Percentiles rank a stretch among this genome's conserved stretches.
Conservation (phyloP, 1,140 invertebrate species). For the silkworm (Bombyx mori) region DNA sequence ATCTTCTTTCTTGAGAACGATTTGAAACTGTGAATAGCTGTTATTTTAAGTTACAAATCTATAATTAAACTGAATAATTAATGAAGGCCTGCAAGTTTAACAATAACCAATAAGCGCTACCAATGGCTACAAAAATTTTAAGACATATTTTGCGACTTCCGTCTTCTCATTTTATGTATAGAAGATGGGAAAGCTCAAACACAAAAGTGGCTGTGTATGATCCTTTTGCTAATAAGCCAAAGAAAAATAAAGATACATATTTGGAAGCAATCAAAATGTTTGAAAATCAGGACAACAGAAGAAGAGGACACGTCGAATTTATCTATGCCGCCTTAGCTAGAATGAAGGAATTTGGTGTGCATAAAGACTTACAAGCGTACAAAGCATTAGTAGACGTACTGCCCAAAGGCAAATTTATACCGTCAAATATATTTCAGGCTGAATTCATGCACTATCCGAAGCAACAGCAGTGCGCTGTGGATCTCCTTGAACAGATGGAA, state of each 20-base stretch:
- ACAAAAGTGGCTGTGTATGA: constrained; percentile 54
- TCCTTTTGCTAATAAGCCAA: constrained; percentile 70
- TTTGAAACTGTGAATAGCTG: too few relatives aligned
- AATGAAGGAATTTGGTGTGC: constrained; percentile 92
- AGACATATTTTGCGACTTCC: constrained; percentile 34
- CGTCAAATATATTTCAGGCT: constrained; percentile 84
- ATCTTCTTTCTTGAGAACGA: too few relatives aligned
- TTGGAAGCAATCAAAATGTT: constrained; percentile 83
- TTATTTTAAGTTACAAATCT: too few relatives aligned
- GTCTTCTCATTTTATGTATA: constrained; percentile 26
- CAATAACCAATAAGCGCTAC: too few relatives aligned
- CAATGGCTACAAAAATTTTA: constrained; percentile 35
- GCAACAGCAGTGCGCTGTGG: constrained; percentile 93
- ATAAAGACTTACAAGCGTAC: constrained; percentile 93
- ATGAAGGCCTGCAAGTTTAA: too few relatives aligned
- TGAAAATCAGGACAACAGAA: constrained; percentile 72
- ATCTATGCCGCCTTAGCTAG: constrained; percentile 89
- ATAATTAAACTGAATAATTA: too few relatives aligned
- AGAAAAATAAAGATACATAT: constrained; percentile 83
- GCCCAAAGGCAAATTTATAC: constrained; percentile 92
- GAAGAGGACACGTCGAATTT: constrained; percentile 92
- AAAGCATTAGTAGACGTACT: constrained; percentile 92
- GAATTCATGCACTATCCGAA: constrained; percentile 94
- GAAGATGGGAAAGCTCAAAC: constrained; percentile 46
- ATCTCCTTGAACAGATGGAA: constrained; percentile 93